Evolutionary conservation across 2,797 vertebrate genomes (phyloP).

Genomic region (Oryzias sinensis): DNA sequence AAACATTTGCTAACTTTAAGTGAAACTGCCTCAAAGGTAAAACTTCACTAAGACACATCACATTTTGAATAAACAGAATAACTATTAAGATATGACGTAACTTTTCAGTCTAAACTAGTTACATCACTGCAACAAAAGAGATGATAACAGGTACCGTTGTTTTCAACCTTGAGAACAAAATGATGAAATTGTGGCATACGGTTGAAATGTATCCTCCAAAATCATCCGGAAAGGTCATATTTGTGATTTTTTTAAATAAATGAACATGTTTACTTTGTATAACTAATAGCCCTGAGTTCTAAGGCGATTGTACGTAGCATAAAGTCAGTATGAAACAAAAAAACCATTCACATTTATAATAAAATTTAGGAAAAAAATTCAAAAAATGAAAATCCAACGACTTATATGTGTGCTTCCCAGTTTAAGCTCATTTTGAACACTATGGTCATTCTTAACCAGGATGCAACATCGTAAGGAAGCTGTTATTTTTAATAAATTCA

Average conservation of each 20-base stretch:
- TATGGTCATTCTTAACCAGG: too few relatives aligned
- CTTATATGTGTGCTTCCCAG: neutral
- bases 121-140: constrained; percentile 4
- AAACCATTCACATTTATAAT: neutral
- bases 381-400: too few relatives aligned
- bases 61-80: neutral
- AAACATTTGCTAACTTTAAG: neutral
- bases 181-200: constrained; percentile 6
- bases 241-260: neutral
- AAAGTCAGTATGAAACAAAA: constrained; percentile 7
- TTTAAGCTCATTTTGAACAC: neutral
- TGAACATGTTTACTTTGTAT: constrained; percentile 14
- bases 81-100: neutral
- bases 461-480: too few relatives aligned
- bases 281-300: constrained; percentile 42
- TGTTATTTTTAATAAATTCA: neutral
- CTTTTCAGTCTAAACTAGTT: constrained; percentile 4
- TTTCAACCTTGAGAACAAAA: constrained; percentile 34
- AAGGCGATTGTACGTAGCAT: constrained; percentile 1
- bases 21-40: constrained; percentile 10
- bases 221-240: too few relatives aligned
- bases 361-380: constrained; percentile 6
- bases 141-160: neutral
- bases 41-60: neutral
- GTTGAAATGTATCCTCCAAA: constrained; percentile 1